These are phyloP conservation scores for Porites lutea DNA, from an alignment of 64 coral and sea anemone species.

Conservation along the genomic window DNA sequence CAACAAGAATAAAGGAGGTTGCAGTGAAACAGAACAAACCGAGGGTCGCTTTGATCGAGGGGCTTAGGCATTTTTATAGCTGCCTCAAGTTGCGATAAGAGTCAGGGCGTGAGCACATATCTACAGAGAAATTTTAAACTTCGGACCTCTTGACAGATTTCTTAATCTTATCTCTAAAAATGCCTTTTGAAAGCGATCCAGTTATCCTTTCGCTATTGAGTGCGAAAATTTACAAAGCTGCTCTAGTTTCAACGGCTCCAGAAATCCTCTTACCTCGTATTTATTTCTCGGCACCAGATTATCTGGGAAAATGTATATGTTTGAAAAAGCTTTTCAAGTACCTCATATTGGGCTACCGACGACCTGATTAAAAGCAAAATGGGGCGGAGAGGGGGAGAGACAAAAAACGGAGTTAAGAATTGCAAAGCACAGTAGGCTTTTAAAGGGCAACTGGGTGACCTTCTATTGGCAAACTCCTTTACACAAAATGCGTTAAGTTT, in stretches of 20 bases:
- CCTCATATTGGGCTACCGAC: neutral
- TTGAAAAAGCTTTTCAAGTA: neutral
- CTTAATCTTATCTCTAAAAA: neutral
- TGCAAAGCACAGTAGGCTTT: no score
- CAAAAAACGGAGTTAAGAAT: no score
- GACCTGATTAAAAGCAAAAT: neutral
- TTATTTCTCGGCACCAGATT: conserved; percentile 4
- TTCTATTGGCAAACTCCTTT: no score
- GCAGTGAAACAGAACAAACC: neutral
- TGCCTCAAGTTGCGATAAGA: neutral
- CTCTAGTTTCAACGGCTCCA: neutral
- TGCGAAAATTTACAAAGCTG: neutral
- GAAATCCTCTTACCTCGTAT: neutral
- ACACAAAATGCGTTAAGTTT: no score
- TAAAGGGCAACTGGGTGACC: no score
- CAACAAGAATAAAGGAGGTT: neutral
- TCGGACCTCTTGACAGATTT: neutral
- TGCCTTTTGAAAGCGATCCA: neutral
- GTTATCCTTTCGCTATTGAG: neutral
- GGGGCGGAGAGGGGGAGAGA: neutral
- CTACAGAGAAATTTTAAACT: neutral
- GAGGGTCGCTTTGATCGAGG: neutral
- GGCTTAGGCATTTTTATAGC: neutral
- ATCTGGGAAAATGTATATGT: neutral
- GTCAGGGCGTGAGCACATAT: conserved; percentile 19